Percentiles rank a stretch among this genome's conserved stretches.
phyloP scores from a whole-genome alignment of 1,140 invertebrate species.

The Pteromalus puparum region DNA sequence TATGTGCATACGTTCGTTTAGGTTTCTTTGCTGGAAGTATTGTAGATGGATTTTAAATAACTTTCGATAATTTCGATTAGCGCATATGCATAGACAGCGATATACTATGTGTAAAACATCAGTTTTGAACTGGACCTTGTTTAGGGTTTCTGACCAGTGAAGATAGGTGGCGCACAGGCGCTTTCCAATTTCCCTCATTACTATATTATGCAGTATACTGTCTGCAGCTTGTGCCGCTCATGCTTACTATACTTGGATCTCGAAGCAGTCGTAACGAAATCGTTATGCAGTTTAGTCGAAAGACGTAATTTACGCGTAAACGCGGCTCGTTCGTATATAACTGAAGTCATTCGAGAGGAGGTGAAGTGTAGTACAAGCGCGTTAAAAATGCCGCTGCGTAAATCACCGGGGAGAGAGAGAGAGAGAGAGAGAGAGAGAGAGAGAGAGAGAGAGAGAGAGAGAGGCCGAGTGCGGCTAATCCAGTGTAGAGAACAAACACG shows the following conservation, averaged over 20 bases:
- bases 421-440: neutral
- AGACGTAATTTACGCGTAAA: constrained; percentile 48
- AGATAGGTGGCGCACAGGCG: no score
- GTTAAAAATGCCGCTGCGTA: constrained; percentile 38
- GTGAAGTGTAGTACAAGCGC: neutral
- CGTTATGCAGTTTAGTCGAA: constrained; percentile 35
- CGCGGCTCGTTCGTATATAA: constrained; percentile 28
- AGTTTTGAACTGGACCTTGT: no score
- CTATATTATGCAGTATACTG: no score
- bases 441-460: neutral
- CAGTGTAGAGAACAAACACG: constrained; percentile 24
- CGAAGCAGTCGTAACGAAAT: constrained; percentile 41
- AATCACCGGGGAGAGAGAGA: neutral
- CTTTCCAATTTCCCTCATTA: no score
- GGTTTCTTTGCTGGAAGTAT: neutral
- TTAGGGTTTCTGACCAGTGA: no score
- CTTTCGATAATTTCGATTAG: no score
- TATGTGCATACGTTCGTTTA: no score
- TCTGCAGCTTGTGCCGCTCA: no score
- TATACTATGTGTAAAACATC: no score
- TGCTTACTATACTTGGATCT: no score
- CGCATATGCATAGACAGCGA: no score
- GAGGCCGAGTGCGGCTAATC: constrained; percentile 16
- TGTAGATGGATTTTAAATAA: no score
- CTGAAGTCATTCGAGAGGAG: constrained; percentile 36